These are phyloP conservation scores for Dasyprocta punctata DNA, from an alignment of 2,113 vertebrate genomes.

Conservation along the genomic window DNA sequence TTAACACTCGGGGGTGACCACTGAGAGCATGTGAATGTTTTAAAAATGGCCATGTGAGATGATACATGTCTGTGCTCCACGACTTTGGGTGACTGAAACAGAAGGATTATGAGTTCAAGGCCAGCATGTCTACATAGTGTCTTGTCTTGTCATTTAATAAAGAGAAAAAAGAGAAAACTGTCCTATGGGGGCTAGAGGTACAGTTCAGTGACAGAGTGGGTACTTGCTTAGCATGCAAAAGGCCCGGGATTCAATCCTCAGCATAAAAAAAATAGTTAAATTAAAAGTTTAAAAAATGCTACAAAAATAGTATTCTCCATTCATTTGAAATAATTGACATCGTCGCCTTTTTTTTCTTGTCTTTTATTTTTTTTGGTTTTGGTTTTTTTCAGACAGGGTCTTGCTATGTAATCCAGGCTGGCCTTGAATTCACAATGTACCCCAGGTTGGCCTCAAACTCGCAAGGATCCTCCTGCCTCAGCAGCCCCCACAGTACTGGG, in stretches of 20 bases:
- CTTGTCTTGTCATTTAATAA: background rate
- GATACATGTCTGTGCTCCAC: background rate
- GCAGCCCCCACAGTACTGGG: background rate
- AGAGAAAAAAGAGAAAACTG: background rate
- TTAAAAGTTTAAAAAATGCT: background rate
- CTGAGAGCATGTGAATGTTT: background rate
- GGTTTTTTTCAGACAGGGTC: background rate
- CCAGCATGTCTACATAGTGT: background rate
- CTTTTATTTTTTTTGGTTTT: background rate
- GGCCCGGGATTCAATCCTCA: background rate
- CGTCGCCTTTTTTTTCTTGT: background rate
- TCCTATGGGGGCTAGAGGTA: background rate
- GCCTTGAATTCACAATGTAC: background rate
- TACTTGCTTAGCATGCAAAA: background rate
- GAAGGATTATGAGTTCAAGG: background rate
- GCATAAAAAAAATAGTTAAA: background rate
- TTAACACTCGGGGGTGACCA: background rate
- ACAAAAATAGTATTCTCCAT: background rate
- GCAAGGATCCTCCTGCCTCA: background rate
- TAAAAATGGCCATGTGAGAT: background rate
- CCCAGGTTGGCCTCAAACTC: background rate
- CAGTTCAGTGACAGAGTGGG: background rate
- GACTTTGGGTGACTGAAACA: background rate
- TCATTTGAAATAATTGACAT: background rate
- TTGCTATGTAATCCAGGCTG: background rate